Conservation (phyloP, 2,113 vertebrate species). For the Xerus inauris region DNA sequence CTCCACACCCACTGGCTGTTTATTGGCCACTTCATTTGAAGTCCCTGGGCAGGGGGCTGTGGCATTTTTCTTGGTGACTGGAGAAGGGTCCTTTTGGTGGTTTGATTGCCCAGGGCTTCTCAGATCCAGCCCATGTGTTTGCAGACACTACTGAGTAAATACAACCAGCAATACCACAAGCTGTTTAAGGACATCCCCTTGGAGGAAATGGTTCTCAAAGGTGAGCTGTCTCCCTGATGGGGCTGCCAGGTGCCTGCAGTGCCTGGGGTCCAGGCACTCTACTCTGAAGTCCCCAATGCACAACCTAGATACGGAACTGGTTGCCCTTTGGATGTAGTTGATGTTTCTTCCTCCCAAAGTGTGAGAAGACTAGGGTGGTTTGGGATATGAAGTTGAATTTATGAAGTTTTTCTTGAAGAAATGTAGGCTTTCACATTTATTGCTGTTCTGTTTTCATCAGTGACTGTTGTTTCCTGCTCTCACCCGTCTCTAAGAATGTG, state of each 20-base stretch:
- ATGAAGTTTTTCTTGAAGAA: conserved; percentile 42
- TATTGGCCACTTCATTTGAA: not conserved
- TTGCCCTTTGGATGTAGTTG: not conserved
- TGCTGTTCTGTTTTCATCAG: not conserved
- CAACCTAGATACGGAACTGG: not conserved
- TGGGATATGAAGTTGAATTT: not conserved
- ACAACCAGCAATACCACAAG: conserved; percentile 98
- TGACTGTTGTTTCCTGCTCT: not conserved
- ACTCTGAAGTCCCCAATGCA: not conserved
- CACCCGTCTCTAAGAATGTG: not conserved
- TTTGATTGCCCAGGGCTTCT: not conserved
- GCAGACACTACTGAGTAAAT: conserved; percentile 95
- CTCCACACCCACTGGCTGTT: not conserved
- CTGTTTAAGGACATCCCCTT: conserved; percentile 95
- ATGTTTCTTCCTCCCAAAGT: not conserved
- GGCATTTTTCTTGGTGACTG: not conserved
- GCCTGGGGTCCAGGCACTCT: not conserved
- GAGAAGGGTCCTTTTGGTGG: not conserved
- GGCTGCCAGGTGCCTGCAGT: not conserved
- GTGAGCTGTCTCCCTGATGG: conserved; percentile 82
- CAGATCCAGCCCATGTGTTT: conserved; percentile 79
- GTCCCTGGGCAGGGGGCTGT: too few species aligned
- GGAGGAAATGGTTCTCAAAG: conserved; percentile 97
- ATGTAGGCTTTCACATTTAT: not conserved
- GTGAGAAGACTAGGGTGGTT: not conserved